A percentile compares a stretch with the other conserved stretches of the same genome.
phyloP scores from a whole-genome alignment of 1,140 invertebrate species.

The Aethina tumida region DNA sequence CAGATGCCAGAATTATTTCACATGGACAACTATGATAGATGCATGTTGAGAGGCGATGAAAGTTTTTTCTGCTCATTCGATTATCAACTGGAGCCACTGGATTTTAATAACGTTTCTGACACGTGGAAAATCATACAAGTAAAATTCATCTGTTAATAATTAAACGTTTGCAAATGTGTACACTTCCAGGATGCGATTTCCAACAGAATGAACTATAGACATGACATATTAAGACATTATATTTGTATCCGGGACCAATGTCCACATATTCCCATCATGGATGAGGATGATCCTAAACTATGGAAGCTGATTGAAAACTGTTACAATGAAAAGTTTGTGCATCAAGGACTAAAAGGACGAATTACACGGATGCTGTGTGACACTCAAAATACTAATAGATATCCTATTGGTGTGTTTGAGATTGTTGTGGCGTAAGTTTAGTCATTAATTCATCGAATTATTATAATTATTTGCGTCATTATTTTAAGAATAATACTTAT shows the following conservation, averaged over 20 bases:
- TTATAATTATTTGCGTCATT: too few species aligned
- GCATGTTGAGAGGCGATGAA: conserved; percentile 10
- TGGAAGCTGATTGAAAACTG: background rate
- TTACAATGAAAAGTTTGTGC: conserved; percentile 4
- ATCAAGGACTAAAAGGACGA: background rate
- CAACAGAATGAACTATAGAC: background rate
- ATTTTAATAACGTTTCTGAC: conserved; percentile 2
- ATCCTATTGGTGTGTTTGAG: conserved; percentile 1
- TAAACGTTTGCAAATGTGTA: background rate
- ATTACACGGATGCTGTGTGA: conserved; percentile 6
- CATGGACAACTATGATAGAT: conserved; percentile 13
- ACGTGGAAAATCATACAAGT: conserved; percentile 12
- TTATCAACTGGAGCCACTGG: conserved; percentile 8
- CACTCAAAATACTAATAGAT: conserved; percentile 2
- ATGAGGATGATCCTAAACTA: background rate
- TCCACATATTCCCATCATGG: conserved; percentile 3
- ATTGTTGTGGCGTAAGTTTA: conserved; percentile 1
- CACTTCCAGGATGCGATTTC: conserved; percentile 1
- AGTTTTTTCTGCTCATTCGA: conserved; percentile 9
- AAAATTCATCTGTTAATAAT: background rate
- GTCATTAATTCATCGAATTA: too few species aligned
- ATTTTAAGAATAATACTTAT: conserved; percentile 15
- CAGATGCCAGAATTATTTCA: conserved; percentile 11
- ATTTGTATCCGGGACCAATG: conserved; percentile 2
- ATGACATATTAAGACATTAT: conserved; percentile 7